Percentiles rank a stretch among this genome's conserved stretches.
Evolutionary conservation across 2,888 invertebrate species (phyloP).

Genomic region (Nezara viridula): DNA sequence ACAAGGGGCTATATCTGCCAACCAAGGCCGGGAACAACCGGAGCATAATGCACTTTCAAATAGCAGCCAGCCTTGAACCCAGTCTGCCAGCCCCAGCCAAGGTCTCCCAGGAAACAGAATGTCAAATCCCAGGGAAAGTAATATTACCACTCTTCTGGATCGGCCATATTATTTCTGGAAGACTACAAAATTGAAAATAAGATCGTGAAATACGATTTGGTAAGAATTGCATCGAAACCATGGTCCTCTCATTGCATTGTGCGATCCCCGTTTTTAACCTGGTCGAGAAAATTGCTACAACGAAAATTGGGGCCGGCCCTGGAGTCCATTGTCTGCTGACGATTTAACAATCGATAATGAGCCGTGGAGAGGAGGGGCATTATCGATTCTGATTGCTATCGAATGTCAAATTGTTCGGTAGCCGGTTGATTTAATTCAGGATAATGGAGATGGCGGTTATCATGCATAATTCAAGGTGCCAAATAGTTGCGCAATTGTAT

Average conservation of each 20-base stretch:
- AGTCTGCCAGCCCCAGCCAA: not conserved
- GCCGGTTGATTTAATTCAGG: not conserved
- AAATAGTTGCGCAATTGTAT: not conserved
- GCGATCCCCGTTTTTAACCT: not conserved
- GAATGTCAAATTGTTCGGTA: slow-evolving; percentile 6
- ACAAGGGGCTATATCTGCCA: not conserved
- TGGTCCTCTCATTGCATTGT: not conserved
- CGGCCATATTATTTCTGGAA: not conserved
- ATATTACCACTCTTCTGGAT: not conserved
- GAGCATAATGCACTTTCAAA: slow-evolving; percentile 37
- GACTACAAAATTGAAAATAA: not conserved
- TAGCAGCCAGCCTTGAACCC: not conserved
- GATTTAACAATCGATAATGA: slow-evolving; percentile 36
- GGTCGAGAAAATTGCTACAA: slow-evolving; percentile 25
- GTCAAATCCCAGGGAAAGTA: not conserved
- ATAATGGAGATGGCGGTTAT: not conserved
- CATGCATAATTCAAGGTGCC: not conserved
- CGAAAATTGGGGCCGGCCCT: not conserved
- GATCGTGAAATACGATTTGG: not conserved
- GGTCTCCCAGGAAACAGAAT: not conserved
- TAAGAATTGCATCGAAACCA: not conserved
- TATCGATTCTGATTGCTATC: slow-evolving; percentile 24
- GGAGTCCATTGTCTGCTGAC: not conserved
- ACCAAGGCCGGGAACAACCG: not conserved
- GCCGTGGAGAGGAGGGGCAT: not conserved